Evolutionary conservation across 2,888 invertebrate species (phyloP).

Genomic region (Matsumyia berberina): DNA sequence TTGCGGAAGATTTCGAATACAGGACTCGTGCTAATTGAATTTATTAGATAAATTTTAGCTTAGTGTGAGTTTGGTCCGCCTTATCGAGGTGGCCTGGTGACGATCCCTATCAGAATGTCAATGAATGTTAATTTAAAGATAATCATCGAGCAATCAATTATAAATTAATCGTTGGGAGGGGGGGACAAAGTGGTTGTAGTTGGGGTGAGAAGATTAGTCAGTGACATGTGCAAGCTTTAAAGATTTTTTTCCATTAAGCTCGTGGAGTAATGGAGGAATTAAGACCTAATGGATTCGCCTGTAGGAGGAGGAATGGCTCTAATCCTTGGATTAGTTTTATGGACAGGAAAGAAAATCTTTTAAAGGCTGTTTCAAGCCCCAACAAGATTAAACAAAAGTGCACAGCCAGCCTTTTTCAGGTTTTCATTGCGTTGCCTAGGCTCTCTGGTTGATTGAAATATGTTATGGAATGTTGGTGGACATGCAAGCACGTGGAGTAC

Average conservation of each 20-base stretch:
- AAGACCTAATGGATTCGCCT: not conserved
- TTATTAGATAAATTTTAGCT: constrained; percentile 32
- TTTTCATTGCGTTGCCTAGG: too few species aligned
- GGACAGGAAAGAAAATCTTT: too few species aligned
- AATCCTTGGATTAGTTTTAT: too few species aligned
- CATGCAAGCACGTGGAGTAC: too few species aligned
- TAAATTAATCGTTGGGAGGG: not conserved
- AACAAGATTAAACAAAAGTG: too few species aligned
- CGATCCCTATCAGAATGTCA: constrained; percentile 9
- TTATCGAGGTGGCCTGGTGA: constrained; percentile 3
- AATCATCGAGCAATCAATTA: constrained; percentile 32
- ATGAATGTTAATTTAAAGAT: constrained; percentile 30
- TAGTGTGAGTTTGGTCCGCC: not conserved
- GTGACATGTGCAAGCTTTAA: too few species aligned
- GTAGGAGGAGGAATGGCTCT: too few species aligned
- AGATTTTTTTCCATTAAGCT: too few species aligned
- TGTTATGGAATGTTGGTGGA: too few species aligned
- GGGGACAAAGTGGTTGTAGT: not conserved
- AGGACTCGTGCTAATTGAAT: constrained; percentile 24
- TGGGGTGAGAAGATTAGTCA: not conserved
- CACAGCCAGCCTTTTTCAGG: too few species aligned
- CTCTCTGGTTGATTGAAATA: too few species aligned
- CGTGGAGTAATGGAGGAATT: not conserved
- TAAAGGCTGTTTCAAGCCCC: too few species aligned
- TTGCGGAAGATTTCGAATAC: constrained; percentile 10